Base-by-base conservation (phyloP, 2,888 invertebrate species). In the Cancer borealis region DNA sequence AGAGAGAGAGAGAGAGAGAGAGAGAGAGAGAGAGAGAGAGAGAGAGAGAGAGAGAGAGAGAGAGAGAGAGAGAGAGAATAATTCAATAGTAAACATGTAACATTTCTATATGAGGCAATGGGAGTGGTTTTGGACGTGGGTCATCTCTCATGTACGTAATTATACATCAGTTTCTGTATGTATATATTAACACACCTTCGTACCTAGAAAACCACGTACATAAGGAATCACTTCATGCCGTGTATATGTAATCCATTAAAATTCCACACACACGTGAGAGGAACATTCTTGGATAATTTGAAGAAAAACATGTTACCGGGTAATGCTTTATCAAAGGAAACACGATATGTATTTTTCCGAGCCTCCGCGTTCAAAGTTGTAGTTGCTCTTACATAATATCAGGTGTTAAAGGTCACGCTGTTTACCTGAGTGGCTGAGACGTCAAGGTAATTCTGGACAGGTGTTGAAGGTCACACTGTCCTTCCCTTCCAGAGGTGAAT, bases 21-120 rank as follows among this genome's bases (percentile, higher is more conserved):
- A 88, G 88, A 49, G 88, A 88, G 88, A 88, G 88, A 49, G 49
- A 49, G 88, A 88, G 88, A 47, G 49, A 49, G 88, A 88, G 88
- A 46, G 49, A 88, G 49, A 88, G 88, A 88, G 49, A 49, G 88
- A 88, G 88, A 88, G 49, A 49, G 88, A 49, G 49, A 88, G 88
- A 49, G 49, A 49, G 49, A 88, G 88, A 49, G 49, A 49, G 88
- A 88, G 88, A 49, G 49, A 49, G 49, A 88, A 21, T 10, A 46
- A 26, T n/a, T 17, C 66, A n/a, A 66, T 5, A 17, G 14, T 21
- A 17, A 66, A n/a, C 66, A n/a, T 21, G 17, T 21, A n/a, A 66
- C 49, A 12, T 49, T 49, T 12, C 1, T 12, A 49, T 10, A 12
- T 3, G 0, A 49, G 49, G 12, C 49, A 6, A 49, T 6, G 10